Percentiles rank a stretch among this genome's conserved stretches.
Evolutionary conservation across 2,113 vertebrate genomes (phyloP).

Genomic region (Malurus alboscapulatus): DNA sequence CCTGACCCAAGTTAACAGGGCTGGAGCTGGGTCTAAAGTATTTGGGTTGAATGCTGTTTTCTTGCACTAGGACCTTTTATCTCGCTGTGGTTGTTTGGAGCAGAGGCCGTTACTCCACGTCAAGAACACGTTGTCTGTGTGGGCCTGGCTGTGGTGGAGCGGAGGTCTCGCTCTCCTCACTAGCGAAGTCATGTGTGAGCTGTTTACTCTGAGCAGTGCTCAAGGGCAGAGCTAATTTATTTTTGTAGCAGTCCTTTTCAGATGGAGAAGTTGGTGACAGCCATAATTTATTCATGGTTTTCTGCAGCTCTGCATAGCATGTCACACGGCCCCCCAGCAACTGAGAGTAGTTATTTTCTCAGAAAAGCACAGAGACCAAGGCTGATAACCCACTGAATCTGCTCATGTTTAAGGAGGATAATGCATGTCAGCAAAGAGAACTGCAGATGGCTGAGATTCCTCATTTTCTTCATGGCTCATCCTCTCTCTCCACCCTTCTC

Average conservation of each 20-base stretch:
- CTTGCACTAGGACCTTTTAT: not conserved
- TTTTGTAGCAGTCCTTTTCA: constrained; percentile 43
- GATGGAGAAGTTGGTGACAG: constrained; percentile 32
- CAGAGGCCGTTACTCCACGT: not conserved
- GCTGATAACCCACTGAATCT: constrained; percentile 24
- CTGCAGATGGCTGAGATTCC: not conserved
- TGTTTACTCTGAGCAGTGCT: constrained; percentile 17
- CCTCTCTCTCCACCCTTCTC: not conserved
- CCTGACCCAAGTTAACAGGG: not conserved
- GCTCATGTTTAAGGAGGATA: constrained; percentile 12
- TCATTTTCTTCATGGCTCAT: not conserved
- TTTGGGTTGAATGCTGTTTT: not conserved
- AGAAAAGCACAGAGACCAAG: constrained; percentile 28
- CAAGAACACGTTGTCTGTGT: not conserved
- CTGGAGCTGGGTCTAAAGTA: not conserved
- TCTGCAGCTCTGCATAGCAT: constrained; percentile 29
- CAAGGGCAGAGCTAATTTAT: constrained; percentile 53
- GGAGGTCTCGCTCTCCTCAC: not conserved
- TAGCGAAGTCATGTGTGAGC: not conserved
- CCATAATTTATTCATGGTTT: constrained; percentile 55
- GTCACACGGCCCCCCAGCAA: constrained; percentile 1
- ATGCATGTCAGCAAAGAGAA: not conserved
- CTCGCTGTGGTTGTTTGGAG: not conserved
- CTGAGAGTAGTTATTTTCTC: constrained; percentile 42
- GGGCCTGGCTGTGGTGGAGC: not conserved